Conservation (phyloP, 2,113 vertebrate species). For the Toxotes jaculatrix region DNA sequence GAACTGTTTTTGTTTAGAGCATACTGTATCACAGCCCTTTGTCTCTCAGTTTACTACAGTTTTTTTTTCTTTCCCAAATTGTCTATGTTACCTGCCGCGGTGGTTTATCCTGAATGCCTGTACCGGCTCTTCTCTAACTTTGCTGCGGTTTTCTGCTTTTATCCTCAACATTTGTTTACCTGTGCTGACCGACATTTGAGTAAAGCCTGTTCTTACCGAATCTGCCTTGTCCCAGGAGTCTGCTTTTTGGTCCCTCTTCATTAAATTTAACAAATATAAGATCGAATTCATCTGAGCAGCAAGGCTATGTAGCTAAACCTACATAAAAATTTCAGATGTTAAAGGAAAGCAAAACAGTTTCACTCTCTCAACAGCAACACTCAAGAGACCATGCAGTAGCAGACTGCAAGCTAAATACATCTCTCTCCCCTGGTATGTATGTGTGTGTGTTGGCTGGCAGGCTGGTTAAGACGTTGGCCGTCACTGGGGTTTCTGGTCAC, state of each 20-base stretch:
- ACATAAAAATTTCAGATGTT: conserved; percentile 56
- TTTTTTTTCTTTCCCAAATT: neutral
- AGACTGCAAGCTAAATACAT: conserved; percentile 58
- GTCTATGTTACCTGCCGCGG: neutral
- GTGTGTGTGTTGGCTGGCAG: conserved; percentile 42
- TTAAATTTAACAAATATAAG: conserved; percentile 30
- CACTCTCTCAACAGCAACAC: conserved; percentile 38
- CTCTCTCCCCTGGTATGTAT: conserved; percentile 38
- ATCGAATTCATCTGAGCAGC: conserved; percentile 26
- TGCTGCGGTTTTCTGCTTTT: neutral
- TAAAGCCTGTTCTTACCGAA: conserved; percentile 28
- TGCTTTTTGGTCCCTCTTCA: conserved; percentile 30
- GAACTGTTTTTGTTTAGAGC: neutral
- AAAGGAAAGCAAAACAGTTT: conserved; percentile 65
- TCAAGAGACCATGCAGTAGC: conserved; percentile 25
- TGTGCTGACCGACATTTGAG: conserved; percentile 15
- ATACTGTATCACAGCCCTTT: neutral
- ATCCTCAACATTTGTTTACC: conserved; percentile 1
- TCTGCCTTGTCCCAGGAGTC: conserved; percentile 23
- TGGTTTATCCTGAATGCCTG: neutral
- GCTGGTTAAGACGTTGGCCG: conserved; percentile 56
- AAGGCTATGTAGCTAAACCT: conserved; percentile 27
- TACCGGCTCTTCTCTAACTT: neutral
- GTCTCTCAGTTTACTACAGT: neutral
- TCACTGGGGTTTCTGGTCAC: conserved; percentile 73